Base-by-base conservation (phyloP, 2,888 invertebrate genomes). In the Synergus umbraculus region DNA sequence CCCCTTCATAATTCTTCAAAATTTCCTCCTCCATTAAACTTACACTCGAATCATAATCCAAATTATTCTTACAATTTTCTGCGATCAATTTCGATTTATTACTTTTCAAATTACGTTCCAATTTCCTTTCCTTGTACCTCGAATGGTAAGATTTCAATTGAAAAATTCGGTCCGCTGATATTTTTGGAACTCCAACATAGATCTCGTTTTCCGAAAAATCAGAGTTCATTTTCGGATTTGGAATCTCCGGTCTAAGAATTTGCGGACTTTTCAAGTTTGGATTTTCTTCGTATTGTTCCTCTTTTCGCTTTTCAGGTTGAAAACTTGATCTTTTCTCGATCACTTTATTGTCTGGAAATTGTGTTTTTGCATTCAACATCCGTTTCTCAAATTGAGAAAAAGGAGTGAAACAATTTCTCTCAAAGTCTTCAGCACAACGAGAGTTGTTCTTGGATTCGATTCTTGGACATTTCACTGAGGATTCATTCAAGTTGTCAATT, bases 121-220 rank as follows among this genome's bases (percentile, higher is more conserved):
- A 7, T 76, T 8, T 44, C 9, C 13, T n/a, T 78, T 29, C 82
- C 29, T 79, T 65, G 9, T 73, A 15, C 58, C 78, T 41, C 54
- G 69, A 10, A 54, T 80, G 10, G 65, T 69, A 63, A 60, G 65
- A 3, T 76, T 69, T 54, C 60, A 18, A 60, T 76, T 76, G 79
- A 29, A 83, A 44, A 18, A 85, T 80, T 78, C 43, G 76, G 12
- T 79, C 78, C 0, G 63, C 60, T 15, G 86, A 78, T 77, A 89
- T 81, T 67, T 84, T 86, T 3, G 84, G 86, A 63, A 88, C 66
- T n/a, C 88, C 87, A 49, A 84, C 76, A n/a, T 86, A 89, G 43
- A 64, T 78, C 63, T 89, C 88, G 66, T 78, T 87, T 46, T 88
- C 87, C 0, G 83, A 85, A 44, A 82, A 69, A 44, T 86, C 80